Percentiles rank a stretch among this genome's conserved stretches.
Conservation (phyloP, 2,113 vertebrate species). For the Ophthalmolycus amberensis region DNA sequence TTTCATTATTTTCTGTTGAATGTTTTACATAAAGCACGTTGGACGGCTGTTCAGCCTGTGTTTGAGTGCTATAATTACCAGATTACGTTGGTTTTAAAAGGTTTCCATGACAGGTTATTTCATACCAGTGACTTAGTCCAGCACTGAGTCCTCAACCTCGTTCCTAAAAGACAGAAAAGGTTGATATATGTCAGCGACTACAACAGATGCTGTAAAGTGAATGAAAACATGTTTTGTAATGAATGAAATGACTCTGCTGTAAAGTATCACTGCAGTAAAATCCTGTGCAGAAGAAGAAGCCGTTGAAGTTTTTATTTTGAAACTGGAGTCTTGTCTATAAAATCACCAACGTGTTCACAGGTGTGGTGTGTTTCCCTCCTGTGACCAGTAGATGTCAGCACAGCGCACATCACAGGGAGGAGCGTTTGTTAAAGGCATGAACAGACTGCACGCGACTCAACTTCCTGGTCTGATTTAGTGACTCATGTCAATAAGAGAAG, state of each 20-base stretch:
- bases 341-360: not conserved
- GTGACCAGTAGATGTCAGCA: not conserved
- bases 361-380: not conserved
- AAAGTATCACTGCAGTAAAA: not conserved
- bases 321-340: not conserved
- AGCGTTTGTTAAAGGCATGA: not conserved
- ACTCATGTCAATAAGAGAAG: not conserved
- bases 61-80: not conserved
- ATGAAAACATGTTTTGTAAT: not conserved
- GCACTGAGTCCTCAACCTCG: not conserved
- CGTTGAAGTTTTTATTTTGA: not conserved
- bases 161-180: not conserved
- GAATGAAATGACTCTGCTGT: not conserved
- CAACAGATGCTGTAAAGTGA: not conserved
- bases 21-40: not conserved
- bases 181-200: not conserved
- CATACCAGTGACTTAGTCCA: not conserved
- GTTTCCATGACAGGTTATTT: not conserved
- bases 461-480: not conserved
- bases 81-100: not conserved
- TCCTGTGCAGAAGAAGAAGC: not conserved
- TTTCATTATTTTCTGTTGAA: not conserved
- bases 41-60: not conserved
- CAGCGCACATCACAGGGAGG: not conserved
- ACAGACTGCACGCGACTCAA: not conserved